Evolutionary conservation across 64 coral and sea anemone genomes (phyloP).

Genomic region (Cladopsammia gracilis): DNA sequence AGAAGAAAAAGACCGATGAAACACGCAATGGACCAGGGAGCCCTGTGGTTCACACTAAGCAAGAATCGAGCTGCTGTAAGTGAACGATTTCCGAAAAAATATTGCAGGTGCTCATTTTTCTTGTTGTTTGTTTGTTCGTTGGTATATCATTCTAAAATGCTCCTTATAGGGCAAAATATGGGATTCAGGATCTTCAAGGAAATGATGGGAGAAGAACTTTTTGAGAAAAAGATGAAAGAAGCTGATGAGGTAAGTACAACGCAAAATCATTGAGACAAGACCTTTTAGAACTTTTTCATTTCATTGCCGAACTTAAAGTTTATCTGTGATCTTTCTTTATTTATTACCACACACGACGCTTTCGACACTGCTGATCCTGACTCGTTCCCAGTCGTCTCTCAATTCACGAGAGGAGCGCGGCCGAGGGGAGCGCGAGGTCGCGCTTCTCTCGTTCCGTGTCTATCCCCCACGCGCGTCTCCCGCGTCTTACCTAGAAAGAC

Average conservation of each 20-base stretch:
- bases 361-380: no score
- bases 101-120: no score
- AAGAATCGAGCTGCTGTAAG: no score
- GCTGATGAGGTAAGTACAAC: slow-evolving; percentile 63
- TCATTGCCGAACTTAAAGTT: neutral
- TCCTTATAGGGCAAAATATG: slow-evolving; percentile 71
- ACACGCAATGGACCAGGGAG: neutral
- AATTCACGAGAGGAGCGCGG: no score
- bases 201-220: slow-evolving; percentile 75
- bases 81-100: no score
- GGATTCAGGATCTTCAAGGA: slow-evolving; percentile 80
- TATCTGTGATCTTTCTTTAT: neutral
- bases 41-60: neutral
- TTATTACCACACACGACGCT: neutral
- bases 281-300: no score
- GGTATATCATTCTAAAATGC: neutral
- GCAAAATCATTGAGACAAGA: neutral
- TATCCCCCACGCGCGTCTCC: no score
- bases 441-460: no score
- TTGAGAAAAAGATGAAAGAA: slow-evolving; percentile 69
- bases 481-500: no score
- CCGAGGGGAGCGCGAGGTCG: no score
- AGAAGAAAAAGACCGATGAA: neutral
- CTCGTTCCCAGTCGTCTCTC: no score
- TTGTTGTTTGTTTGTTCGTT: no score